These are phyloP conservation scores for Sericinus montela DNA, from an alignment of 2,888 invertebrate genomes.

Conservation along the genomic window DNA sequence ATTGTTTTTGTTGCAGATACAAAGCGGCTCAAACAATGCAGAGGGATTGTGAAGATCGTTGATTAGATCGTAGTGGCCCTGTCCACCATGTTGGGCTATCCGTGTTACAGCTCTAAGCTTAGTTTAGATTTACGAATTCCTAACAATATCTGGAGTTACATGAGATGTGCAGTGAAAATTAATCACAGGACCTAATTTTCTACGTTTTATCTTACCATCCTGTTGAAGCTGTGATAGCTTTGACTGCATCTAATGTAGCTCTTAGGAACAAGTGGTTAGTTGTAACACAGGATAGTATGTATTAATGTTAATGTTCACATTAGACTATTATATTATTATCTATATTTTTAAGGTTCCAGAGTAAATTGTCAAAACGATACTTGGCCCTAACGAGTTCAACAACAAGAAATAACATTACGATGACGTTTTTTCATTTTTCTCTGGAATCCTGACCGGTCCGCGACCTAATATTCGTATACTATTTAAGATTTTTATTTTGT, in stretches of 20 bases:
- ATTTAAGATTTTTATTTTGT: conserved; percentile 33
- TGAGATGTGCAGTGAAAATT: conserved; percentile 50
- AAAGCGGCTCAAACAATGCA: conserved; percentile 32
- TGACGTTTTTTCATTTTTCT: conserved; percentile 64
- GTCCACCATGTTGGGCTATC: conserved; percentile 42
- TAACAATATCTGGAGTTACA: conserved; percentile 36
- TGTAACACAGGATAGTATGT: conserved; percentile 40
- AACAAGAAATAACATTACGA: conserved; percentile 38
- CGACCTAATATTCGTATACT: conserved; percentile 34
- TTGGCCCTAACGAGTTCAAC: conserved; percentile 54
- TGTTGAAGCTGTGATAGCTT: conserved; percentile 46
- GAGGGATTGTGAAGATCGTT: conserved; percentile 34
- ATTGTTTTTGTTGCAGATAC: conserved; percentile 64
- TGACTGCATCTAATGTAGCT: conserved; percentile 52
- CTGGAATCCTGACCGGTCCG: conserved; percentile 46
- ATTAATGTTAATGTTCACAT: conserved; percentile 22
- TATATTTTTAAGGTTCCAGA: conserved; percentile 46
- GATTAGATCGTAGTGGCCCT: conserved; percentile 9
- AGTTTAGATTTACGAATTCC: conserved; percentile 24
- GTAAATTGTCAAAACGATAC: conserved; percentile 60
- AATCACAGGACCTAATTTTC: conserved; percentile 38
- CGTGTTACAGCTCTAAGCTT: conserved; percentile 40
- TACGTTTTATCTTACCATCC: conserved; percentile 22
- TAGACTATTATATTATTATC: conserved; percentile 36
- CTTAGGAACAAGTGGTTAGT: conserved; percentile 34